Conservation (phyloP, 2,113 vertebrate species). For the Calyptomena viridis region DNA sequence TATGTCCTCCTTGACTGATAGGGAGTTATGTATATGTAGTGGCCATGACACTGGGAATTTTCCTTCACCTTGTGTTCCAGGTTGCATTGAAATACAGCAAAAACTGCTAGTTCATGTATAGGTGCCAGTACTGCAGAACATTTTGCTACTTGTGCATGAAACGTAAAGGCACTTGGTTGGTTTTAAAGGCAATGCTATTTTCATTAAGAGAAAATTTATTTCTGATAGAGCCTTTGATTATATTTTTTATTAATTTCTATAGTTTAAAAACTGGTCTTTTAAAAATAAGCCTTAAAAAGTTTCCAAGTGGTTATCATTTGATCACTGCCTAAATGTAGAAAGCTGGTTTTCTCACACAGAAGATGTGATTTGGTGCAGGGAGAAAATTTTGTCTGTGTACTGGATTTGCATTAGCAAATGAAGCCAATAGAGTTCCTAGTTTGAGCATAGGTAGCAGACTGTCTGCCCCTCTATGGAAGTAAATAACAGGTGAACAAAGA, state of each 20-base stretch:
- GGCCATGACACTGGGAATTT: neutral
- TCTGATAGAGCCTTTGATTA: neutral
- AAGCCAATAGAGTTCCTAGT: neutral
- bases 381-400: neutral
- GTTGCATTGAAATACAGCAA: neutral
- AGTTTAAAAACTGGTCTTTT: neutral
- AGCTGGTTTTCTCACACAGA: neutral
- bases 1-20: neutral
- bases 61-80: neutral
- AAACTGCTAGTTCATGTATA: neutral
- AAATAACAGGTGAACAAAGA: neutral
- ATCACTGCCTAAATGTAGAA: neutral
- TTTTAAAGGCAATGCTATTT: neutral
- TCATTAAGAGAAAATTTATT: neutral
- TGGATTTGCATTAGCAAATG: neutral
- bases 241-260: neutral
- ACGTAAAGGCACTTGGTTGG: neutral
- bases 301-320: neutral
- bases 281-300: neutral
- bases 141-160: neutral
- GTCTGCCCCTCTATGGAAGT: neutral
- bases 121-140: neutral
- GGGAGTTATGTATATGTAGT: neutral
- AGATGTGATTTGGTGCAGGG: neutral
- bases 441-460: neutral